Conservation (phyloP, 2,888 invertebrate genomes). For the Heliconius charithonia region DNA sequence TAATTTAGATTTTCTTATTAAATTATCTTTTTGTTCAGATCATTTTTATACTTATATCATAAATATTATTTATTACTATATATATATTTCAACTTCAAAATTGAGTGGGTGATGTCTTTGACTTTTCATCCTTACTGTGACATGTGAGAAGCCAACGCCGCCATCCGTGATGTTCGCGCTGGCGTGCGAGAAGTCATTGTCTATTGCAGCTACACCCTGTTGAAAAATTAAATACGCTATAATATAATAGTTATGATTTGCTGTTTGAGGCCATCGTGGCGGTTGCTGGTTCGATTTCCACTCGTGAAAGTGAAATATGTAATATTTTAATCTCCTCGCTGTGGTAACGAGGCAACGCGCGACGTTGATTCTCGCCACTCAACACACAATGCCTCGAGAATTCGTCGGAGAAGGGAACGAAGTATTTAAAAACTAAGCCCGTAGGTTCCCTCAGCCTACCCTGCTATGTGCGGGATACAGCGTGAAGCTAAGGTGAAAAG, state of each 20-base stretch:
- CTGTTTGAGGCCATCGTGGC: no score
- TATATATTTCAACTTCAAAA: slow-evolving; percentile 77
- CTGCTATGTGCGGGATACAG: no score
- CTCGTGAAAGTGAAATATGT: no score
- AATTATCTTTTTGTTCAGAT: background rate
- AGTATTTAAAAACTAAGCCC: no score
- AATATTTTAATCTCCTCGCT: no score
- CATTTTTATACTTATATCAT: background rate
- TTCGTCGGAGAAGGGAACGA: no score
- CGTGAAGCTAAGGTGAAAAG: no score
- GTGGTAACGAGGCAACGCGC: no score
- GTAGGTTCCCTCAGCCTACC: no score
- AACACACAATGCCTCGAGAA: no score
- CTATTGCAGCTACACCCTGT: slow-evolving; percentile 77
- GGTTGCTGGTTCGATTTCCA: no score
- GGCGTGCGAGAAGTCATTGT: slow-evolving; percentile 78
- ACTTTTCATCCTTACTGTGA: slow-evolving; percentile 78
- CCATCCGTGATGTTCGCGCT: slow-evolving; percentile 77
- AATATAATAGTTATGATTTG: background rate
- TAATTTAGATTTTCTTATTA: background rate
- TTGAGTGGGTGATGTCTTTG: slow-evolving; percentile 77
- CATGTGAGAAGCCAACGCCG: slow-evolving; percentile 70
- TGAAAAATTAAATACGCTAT: slow-evolving; percentile 45
- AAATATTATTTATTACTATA: slow-evolving; percentile 52
- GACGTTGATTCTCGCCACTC: no score